Evolutionary conservation across 2,113 vertebrate species (phyloP), one percentile per base, ranked within the genome.

Genomic region (Mus pahari): DNA sequence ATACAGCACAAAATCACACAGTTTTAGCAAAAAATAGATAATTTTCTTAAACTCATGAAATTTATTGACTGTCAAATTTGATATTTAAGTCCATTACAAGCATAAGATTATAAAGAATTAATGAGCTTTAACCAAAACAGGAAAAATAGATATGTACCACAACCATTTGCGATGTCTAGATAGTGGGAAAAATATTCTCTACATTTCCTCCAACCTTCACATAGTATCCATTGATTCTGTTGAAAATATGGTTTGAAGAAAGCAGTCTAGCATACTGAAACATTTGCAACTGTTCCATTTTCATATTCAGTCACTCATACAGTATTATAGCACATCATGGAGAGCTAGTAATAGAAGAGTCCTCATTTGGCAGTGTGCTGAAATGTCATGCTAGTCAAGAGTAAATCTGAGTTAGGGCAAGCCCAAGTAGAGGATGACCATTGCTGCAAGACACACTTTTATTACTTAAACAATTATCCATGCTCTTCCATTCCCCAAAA

Each of bases 361-460:
- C 17, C 14, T 92, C 50, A 60, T 94, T 95, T 91, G 95, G 68
- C 89, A 70, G 64, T 66, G 39, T 83, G 82, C 74, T 91, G 82
- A 70, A 89, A 83, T 91, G 74, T 91, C 94, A 89, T 20, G 33
- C 73, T 96, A 70, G 66, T 96, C 81, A 95, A 74, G 73, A 71
- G n/a, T 66, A 17, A 83, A 77, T 96, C 83, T 96, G 74, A 95
- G 48, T 83, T 90, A 75, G 68, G 97, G 74, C 50, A 91, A 95
- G 71, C 6, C 42, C 1, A 14, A 90, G 53, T 12, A 95, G 89
- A 42, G 83, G 91, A 62, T 79, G 82, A 91, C 10, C 70, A 91
- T 83, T 33, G 58, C 82, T 95, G 73, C 20, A 68, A 94, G 93
- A 73, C 42, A 68, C n/a, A 88, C 62, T 87, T 90, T 70, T 45